Evolutionary conservation across 1,140 invertebrate species (phyloP).

Genomic region (Zaprionus nigranus): DNA sequence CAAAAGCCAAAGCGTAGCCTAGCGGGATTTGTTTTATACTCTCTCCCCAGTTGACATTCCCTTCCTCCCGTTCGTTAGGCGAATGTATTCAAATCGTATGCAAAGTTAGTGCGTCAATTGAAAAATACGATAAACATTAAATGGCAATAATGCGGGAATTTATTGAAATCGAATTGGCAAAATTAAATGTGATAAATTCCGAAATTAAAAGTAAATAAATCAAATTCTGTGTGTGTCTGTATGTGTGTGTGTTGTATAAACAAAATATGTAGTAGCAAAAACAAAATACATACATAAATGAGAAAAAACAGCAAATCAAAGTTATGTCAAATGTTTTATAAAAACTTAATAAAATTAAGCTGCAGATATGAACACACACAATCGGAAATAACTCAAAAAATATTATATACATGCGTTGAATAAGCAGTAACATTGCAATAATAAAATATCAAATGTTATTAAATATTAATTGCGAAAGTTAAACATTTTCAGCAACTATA

Average conservation of each 20-base stretch:
- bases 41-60: neutral
- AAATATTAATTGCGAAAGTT: neutral
- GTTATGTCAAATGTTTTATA: neutral
- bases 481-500: neutral
- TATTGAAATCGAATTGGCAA: slow-evolving; percentile 24
- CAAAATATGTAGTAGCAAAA: neutral
- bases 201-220: slow-evolving; percentile 1
- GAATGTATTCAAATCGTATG: slow-evolving; percentile 42
- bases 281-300: neutral
- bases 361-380: neutral
- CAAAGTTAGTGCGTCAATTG: slow-evolving; percentile 29
- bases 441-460: neutral
- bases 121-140: slow-evolving; percentile 30
- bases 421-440: neutral
- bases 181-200: slow-evolving; percentile 20
- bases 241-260: neutral
- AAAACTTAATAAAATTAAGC: neutral
- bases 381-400: neutral
- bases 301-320: slow-evolving; percentile 16
- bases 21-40: slow-evolving; percentile 53
- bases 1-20: slow-evolving; percentile 21
- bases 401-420: neutral
- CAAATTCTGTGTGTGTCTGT: neutral
- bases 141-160: slow-evolving; percentile 9
- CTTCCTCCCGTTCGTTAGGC: slow-evolving; percentile 27